Evolutionary conservation across 2,888 invertebrate genomes (phyloP), one percentile per base, ranked within the genome.

Genomic region (Julus scandinavius): DNA sequence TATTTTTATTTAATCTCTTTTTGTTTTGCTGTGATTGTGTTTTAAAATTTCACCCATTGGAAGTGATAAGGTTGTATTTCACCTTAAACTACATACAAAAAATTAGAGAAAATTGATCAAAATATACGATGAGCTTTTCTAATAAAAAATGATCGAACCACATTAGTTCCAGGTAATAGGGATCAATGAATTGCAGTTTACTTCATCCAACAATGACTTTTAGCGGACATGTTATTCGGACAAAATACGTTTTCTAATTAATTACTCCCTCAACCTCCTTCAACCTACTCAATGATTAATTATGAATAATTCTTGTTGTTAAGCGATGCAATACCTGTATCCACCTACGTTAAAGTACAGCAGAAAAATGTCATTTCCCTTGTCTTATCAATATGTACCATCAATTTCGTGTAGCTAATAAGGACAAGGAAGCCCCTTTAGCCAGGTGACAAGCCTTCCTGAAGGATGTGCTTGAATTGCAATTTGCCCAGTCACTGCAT

Each of bases 371-470:
- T 80, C 80, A 80, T 80, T 72, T 80, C 80, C 80, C 80, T 80
- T 38, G 80, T 80, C 38, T 80, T 80, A 80, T 80, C 80, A 80
- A 80, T 80, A 15, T 80, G 38, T 80, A 80, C 80, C 80, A 80
- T 80, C 80, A 9, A 38, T 72, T 38, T 80, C 80, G 9, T 38
- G 80, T 13, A 13, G 80, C 38, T 80, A 80, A 80, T 80, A 80
- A 38, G 80, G 80, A 80, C 80, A 80, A 80, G 80, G 80, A 80
- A 80, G 80, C 80, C 80, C 72, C 80, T 80, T 11, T 38, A 80
- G 80, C 29, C 80, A 80, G 80, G 80, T 80, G 80, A 80, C 80
- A 80, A 80, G 38, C 38, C 80, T 80, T 80, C 80, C 80, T 80
- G 38, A 80, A 80, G 38, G 38, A 80, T 72, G 20, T 80, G 80